These are phyloP conservation scores for Colletes collaris DNA, from an alignment of 2,888 invertebrate genomes.

Conservation along the genomic window DNA sequence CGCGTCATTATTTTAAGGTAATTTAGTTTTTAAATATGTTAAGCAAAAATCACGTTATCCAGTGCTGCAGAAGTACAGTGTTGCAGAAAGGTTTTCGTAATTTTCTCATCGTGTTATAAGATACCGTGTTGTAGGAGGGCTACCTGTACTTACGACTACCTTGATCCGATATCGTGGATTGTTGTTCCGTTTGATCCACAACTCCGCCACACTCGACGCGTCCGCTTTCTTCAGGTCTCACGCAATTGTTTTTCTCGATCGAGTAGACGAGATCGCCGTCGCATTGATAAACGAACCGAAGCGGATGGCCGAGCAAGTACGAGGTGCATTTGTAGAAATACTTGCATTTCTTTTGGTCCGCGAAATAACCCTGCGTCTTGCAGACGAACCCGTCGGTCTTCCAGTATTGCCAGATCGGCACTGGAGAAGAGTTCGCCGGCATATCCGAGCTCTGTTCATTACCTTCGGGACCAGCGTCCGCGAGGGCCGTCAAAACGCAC, in stretches of 20 bases:
- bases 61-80: no score
- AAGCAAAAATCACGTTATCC: no score
- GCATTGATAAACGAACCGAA: constrained; percentile 19
- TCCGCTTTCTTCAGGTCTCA: background rate
- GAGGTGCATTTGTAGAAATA: constrained; percentile 26
- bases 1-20: no score
- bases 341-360: constrained; percentile 22
- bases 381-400: constrained; percentile 18
- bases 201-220: constrained; percentile 7
- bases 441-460: background rate
- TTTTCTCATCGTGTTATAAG: no score
- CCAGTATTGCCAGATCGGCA: background rate
- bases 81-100: no score
- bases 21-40: no score
- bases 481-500: constrained; percentile 3
- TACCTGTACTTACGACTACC: background rate
- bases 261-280: constrained; percentile 17
- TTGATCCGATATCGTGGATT: background rate
- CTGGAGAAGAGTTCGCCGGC: background rate
- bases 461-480: background rate
- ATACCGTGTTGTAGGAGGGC: no score
- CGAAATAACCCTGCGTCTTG: constrained; percentile 8
- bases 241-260: background rate
- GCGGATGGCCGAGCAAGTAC: background rate
- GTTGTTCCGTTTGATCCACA: background rate